Evolutionary conservation across 2,888 invertebrate species (phyloP).

Genomic region (Sisyra terminalis): DNA sequence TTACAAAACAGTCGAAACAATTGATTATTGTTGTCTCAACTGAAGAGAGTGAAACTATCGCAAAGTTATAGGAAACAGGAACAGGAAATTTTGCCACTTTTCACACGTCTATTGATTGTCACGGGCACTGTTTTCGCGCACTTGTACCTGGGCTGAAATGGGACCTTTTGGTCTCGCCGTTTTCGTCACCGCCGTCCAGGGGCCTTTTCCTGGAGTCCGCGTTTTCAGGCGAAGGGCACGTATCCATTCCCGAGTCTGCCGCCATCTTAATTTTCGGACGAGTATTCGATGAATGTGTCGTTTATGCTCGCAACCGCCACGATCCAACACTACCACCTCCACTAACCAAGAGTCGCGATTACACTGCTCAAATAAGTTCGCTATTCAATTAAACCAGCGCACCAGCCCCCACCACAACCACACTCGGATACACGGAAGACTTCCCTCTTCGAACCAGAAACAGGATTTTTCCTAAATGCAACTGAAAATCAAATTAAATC

Average conservation of each 20-base stretch:
- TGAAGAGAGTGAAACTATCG: neutral
- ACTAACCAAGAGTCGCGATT: neutral
- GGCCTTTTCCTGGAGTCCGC: slow-evolving; percentile 81
- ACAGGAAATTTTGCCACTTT: slow-evolving; percentile 1
- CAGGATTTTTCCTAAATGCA: no score
- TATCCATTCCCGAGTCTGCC: slow-evolving; percentile 86
- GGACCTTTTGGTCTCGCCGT: slow-evolving; percentile 77
- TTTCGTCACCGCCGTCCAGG: slow-evolving; percentile 72
- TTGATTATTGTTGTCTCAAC: neutral
- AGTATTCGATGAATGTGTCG: slow-evolving; percentile 15
- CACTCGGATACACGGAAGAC: neutral
- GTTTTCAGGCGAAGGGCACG: slow-evolving; percentile 86
- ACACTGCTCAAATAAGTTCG: slow-evolving; percentile 1
- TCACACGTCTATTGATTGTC: slow-evolving; percentile 4
- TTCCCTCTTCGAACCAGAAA: no score
- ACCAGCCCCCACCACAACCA: neutral
- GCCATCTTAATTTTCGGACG: slow-evolving; percentile 50
- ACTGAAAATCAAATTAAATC: no score
- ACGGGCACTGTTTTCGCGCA: slow-evolving; percentile 20
- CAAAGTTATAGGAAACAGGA: neutral
- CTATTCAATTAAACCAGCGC: neutral
- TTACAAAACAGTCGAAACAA: neutral
- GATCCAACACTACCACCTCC: neutral
- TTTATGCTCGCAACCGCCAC: slow-evolving; percentile 2
- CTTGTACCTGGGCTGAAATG: slow-evolving; percentile 73